These are phyloP conservation scores for Larimichthys polyactis DNA, from an alignment of 2,113 vertebrate species.

Conservation along the genomic window DNA sequence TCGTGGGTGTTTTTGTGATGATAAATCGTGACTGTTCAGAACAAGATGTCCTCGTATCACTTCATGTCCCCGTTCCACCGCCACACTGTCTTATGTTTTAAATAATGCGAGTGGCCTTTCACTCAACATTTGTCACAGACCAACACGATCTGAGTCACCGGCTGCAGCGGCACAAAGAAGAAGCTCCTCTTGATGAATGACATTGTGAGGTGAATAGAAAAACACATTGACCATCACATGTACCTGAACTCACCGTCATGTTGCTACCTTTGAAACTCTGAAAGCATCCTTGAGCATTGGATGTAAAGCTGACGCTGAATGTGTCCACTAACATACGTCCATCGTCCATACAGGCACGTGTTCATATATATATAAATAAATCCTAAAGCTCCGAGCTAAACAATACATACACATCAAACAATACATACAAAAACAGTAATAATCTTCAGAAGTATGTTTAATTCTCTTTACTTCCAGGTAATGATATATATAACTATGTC, in stretches of 20 bases:
- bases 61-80: neutral
- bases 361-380: neutral
- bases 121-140: neutral
- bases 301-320: neutral
- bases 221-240: neutral
- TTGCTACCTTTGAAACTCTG: neutral
- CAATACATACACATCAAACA: too few relatives aligned
- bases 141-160: slow-evolving; percentile 2
- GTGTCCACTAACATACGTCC: neutral
- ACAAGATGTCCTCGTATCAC: neutral
- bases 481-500: too few relatives aligned
- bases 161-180: slow-evolving; percentile 32
- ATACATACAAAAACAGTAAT: neutral
- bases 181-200: slow-evolving; percentile 9
- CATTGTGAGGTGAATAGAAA: neutral
- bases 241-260: neutral
- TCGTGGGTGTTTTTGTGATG: neutral
- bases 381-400: neutral
- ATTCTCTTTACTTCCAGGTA: too few relatives aligned
- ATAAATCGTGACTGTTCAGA: neutral
- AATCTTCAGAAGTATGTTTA: neutral
- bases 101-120: slow-evolving; percentile 20
- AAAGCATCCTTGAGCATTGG: neutral
- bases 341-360: neutral
- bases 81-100: neutral